Evolutionary conservation across 2,888 invertebrate genomes (phyloP).

Genomic region (Xylota sylvarum): DNA sequence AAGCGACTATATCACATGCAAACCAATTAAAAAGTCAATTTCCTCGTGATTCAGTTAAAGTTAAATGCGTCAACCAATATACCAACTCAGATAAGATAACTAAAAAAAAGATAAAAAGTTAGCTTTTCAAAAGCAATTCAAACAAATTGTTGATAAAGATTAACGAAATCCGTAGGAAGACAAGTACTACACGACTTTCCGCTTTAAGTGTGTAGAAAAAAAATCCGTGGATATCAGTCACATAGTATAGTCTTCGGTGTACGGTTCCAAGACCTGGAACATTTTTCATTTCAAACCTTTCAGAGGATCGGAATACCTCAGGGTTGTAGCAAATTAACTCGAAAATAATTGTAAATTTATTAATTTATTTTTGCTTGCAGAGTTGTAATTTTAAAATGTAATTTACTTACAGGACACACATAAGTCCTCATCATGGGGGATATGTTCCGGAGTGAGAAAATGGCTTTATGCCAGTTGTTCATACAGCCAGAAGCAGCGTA

Average conservation of each 20-base stretch:
- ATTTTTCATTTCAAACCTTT: not conserved
- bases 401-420: constrained; percentile 33
- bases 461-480: constrained; percentile 97
- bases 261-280: not conserved
- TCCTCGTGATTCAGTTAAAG: constrained; percentile 54
- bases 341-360: constrained; percentile 1
- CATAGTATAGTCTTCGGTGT: constrained; percentile 24
- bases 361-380: not conserved
- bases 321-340: constrained; percentile 3
- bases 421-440: constrained; percentile 87
- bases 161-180: constrained; percentile 59
- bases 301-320: constrained; percentile 35
- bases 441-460: constrained; percentile 95
- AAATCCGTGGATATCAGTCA: constrained; percentile 39
- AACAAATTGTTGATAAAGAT: constrained; percentile 64
- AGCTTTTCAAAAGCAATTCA: constrained; percentile 47
- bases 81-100: constrained; percentile 67
- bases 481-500: constrained; percentile 98
- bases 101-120: constrained; percentile 41
- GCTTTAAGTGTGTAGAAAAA: constrained; percentile 58
- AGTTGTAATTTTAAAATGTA: not conserved
- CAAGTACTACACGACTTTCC: constrained; percentile 53
- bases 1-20: constrained; percentile 26
- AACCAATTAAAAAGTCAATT: constrained; percentile 60
- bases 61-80: constrained; percentile 56